These are phyloP conservation scores for Polylopha cassiicola DNA, from an alignment of 2,888 invertebrate species.

Conservation along the genomic window DNA sequence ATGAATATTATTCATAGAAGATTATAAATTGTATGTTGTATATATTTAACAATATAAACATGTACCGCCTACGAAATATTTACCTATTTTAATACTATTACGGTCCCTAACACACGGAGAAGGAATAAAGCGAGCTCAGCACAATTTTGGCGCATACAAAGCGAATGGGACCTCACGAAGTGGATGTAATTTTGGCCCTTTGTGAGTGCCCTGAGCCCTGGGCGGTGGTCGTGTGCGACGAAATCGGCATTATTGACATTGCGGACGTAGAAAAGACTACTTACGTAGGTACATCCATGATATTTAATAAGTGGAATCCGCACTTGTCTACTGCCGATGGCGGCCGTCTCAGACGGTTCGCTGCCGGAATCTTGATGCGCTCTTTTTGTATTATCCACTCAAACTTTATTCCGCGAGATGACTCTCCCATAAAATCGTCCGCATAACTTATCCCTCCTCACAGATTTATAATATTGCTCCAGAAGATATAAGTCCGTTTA, in stretches of 20 bases:
- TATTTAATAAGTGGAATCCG: slow-evolving; percentile 46
- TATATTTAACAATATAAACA: too few species aligned
- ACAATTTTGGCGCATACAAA: slow-evolving; percentile 39
- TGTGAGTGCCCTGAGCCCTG: slow-evolving; percentile 37
- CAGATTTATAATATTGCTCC: slow-evolving; percentile 37
- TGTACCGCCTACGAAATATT: too few species aligned
- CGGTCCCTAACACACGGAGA: slow-evolving; percentile 26
- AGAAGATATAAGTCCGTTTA: slow-evolving; percentile 24
- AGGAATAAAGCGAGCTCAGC: slow-evolving; percentile 44
- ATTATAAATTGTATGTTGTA: too few species aligned
- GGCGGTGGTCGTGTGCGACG: slow-evolving; percentile 26
- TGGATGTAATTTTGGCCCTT: slow-evolving; percentile 53
- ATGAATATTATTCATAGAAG: too few species aligned
- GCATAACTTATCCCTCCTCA: slow-evolving; percentile 46
- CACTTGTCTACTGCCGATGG: slow-evolving; percentile 24
- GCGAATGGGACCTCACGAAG: slow-evolving; percentile 37
- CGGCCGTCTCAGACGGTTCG: slow-evolving; percentile 27
- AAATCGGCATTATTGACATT: slow-evolving; percentile 34
- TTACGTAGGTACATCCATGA: slow-evolving; percentile 33
- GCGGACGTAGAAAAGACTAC: slow-evolving; percentile 10
- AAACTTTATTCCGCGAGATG: slow-evolving; percentile 43
- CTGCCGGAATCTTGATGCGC: slow-evolving; percentile 43
- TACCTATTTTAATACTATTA: slow-evolving; percentile 23
- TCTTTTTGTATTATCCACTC: slow-evolving; percentile 44
- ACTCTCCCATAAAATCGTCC: slow-evolving; percentile 44